A percentile compares a stretch with the other conserved stretches of the same genome.
Conservation (phyloP, 2,113 vertebrate species). For the Fukomys damarensis region DNA sequence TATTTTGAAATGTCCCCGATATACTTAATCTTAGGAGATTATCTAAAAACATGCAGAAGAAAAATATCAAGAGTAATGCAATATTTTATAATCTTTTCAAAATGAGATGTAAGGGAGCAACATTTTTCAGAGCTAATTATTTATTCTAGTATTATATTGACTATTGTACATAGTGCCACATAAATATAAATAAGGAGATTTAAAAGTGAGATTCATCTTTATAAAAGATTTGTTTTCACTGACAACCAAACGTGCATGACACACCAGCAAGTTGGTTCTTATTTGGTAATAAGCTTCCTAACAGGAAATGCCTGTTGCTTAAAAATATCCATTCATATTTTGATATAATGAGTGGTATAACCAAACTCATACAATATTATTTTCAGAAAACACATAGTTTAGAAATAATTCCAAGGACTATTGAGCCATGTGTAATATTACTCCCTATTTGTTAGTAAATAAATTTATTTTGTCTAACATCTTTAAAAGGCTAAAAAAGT, state of each 20-base stretch:
- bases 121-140: background rate
- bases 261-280: slow-evolving; percentile 26
- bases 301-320: slow-evolving; percentile 10
- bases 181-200: slow-evolving; percentile 44
- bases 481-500: background rate
- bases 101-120: background rate
- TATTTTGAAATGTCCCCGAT: slow-evolving; percentile 24
- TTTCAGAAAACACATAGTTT: slow-evolving; percentile 63
- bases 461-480: background rate
- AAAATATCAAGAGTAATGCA: slow-evolving; percentile 15
- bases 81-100: slow-evolving; percentile 38
- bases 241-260: slow-evolving; percentile 26
- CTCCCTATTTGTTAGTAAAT: background rate
- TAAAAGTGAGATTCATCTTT: slow-evolving; percentile 52
- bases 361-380: background rate
- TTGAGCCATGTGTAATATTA: background rate
- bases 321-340: background rate
- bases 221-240: slow-evolving; percentile 50
- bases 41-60: slow-evolving; percentile 41
- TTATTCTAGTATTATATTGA: background rate
- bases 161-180: background rate
- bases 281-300: background rate
- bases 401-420: slow-evolving; percentile 21
- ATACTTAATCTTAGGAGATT: background rate
- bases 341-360: slow-evolving; percentile 4